phyloP scores from a whole-genome alignment of 2,113 vertebrate species.

The Nicator chloris region DNA sequence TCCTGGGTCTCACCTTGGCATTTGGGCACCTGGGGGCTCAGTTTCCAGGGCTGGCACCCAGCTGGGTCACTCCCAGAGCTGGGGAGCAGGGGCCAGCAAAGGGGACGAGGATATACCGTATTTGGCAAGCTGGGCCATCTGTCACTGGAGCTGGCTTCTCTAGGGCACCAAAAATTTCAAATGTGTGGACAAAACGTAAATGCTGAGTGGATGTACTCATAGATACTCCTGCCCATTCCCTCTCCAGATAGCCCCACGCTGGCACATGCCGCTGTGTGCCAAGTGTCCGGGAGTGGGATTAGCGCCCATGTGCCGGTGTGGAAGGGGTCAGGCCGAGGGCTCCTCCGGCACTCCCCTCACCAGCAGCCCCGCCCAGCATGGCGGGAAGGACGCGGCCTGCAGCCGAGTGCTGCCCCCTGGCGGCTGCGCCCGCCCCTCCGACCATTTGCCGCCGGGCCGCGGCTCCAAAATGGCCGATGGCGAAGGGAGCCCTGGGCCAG shows the following conservation, averaged over 20 bases:
- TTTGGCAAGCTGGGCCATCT: neutral
- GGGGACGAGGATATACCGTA: no score
- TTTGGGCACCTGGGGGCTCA: neutral
- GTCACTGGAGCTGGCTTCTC: rapidly evolving
- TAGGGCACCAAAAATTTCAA: neutral
- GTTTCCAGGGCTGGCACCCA: neutral
- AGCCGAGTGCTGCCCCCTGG: constrained; percentile 9
- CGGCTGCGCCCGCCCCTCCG: neutral
- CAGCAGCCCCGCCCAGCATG: rapidly evolving
- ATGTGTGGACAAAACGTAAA: rapidly evolving
- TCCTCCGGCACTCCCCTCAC: neutral
- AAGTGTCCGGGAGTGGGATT: rapidly evolving
- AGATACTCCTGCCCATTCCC: neutral
- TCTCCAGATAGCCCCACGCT: neutral
- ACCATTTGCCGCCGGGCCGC: constrained; percentile 15
- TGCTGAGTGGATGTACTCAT: rapidly evolving
- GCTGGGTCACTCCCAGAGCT: rapidly evolving
- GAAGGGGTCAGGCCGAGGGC: rapidly evolving
- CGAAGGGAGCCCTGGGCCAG: rapidly evolving
- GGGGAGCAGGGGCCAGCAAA: neutral
- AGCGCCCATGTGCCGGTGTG: rapidly evolving
- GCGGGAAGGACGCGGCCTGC: neutral
- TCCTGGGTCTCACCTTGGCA: rapidly evolving
- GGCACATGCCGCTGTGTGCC: rapidly evolving
- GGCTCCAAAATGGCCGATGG: constrained; percentile 64